Base-by-base conservation (phyloP, 1,140 invertebrate genomes). In the Ceratosolen fusciceps region DNA sequence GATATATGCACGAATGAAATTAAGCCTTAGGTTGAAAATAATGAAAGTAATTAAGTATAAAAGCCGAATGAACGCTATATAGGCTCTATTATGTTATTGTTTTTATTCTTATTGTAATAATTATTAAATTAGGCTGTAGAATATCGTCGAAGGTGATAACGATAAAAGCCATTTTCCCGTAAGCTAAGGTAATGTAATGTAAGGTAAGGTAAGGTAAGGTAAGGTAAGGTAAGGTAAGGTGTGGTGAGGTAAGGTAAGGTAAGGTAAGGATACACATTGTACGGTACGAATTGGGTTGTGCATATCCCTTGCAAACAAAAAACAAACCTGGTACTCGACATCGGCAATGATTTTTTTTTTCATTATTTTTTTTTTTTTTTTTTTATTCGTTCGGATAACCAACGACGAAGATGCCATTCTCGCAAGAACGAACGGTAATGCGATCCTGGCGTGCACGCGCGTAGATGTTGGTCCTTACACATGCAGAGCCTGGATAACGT, bases 141-240 rank as follows among this genome's bases (percentile, higher is more conserved):
- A 70, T 14, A 31, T 52, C 12, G 9, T 16, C 34, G 10, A 67
- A n/a, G 29, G 4, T 37, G 7, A 74, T 8, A 19, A 49, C 34
- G 60, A n/a, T 34, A 68, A 80, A 79, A 77, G 71, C 49, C 19
- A 78, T 24, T 80, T 81, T 58, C 24, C 80, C 43, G 71, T 65
- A 80, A 73, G 77, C n/a, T n/a, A n/a, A n/a, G n/a, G 70, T 37
- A 7, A 47, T 47, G 43, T 47, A 9, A 16, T 16, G 16, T 47
- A 16, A 47, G 43, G 31, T 62, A 31, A 34, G n/a, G n/a, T n/a
- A n/a, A n/a, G n/a, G n/a, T n/a, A n/a, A n/a, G n/a, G n/a, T n/a
- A n/a, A n/a, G n/a, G n/a, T n/a, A n/a, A n/a, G n/a, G n/a, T n/a
- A n/a, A n/a, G n/a, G n/a, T n/a, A n/a, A n/a, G n/a, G n/a, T n/a